Evolutionary conservation across 2,797 vertebrate genomes (phyloP), one percentile per base, ranked within the genome.

Genomic region (Siniperca obscura): DNA sequence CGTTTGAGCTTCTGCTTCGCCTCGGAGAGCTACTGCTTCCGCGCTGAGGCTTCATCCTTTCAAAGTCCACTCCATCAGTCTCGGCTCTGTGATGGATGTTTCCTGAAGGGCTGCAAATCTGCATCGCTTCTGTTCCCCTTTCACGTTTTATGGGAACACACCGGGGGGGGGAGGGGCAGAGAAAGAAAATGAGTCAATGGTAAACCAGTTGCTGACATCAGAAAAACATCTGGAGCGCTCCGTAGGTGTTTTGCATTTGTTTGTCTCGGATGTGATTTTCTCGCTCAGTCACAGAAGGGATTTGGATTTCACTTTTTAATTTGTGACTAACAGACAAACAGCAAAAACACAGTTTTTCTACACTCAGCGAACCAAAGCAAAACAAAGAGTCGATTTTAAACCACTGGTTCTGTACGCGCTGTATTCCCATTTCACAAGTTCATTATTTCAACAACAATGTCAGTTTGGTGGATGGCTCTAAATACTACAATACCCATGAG

Each of bases 1-100:
- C 74, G 85, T 87, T 69, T 64, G 64, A 7, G 38, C 21, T 48
- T 80, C 64, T 36, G 17, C 74, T 66, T 57, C 68, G 62, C 56
- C 59, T 30, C 59, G 30, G 14, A 67, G 65, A 78, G 52, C n/a
- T n/a, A 8, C 38, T 36, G 55, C 74, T 66, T 57, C 68, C 36
- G 30, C 30, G 65, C 76, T 10, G 69, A 60, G 59, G 76, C 53
- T 60, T 60, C 72, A 44, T 40, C 67, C 65, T 67, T 82, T 79
- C 34, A 70, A 65, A 78, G 59, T 70, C 2, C 19, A 42, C 64
- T 57, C 38, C 36, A 57, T 70, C 66, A 55, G 74, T 30, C 52
- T 38, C 36, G 13, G 70, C 76, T 69, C 69, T 9, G 55, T 17
- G 61, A 11, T 40, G 76, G 11, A 82, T 46, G 48, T 48, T 44